These are phyloP conservation scores for Tetropium fuscum DNA, from an alignment of 2,888 invertebrate species.

Conservation along the genomic window DNA sequence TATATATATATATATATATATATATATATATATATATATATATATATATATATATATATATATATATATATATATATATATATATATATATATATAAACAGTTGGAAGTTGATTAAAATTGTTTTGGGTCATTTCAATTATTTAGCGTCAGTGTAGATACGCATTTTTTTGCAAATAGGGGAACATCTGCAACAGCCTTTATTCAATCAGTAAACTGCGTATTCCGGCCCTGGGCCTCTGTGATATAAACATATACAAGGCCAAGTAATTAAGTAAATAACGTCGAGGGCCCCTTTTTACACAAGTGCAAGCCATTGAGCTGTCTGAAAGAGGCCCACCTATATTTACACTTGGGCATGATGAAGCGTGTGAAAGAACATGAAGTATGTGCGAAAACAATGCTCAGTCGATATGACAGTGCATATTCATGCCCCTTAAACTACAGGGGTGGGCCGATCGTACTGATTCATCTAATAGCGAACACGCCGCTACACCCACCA, in stretches of 20 bases:
- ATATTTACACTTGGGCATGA: constrained; percentile 55
- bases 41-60: too few species aligned
- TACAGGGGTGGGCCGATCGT: constrained; percentile 44
- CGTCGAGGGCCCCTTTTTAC: constrained; percentile 43
- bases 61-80: too few species aligned
- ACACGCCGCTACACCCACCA: constrained; percentile 32
- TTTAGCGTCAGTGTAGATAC: too few species aligned
- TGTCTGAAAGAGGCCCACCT: constrained; percentile 57
- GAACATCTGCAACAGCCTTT: too few species aligned
- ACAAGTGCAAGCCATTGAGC: constrained; percentile 52
- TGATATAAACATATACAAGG: constrained; percentile 35
- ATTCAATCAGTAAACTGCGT: too few species aligned
- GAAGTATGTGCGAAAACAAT: constrained; percentile 57
- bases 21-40: too few species aligned
- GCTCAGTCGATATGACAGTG: constrained; percentile 50
- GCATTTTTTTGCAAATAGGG: too few species aligned
- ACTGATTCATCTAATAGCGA: constrained; percentile 40
- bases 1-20: too few species aligned
- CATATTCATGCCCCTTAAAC: constrained; percentile 46
- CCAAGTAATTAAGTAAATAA: constrained; percentile 43
- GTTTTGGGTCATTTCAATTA: too few species aligned
- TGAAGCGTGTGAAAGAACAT: constrained; percentile 56
- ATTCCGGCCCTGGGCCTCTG: not conserved
- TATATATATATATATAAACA: too few species aligned
- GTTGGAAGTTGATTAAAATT: too few species aligned